Base-by-base conservation (phyloP, 2,888 invertebrate genomes). In the Dryadula phaetusa region DNA sequence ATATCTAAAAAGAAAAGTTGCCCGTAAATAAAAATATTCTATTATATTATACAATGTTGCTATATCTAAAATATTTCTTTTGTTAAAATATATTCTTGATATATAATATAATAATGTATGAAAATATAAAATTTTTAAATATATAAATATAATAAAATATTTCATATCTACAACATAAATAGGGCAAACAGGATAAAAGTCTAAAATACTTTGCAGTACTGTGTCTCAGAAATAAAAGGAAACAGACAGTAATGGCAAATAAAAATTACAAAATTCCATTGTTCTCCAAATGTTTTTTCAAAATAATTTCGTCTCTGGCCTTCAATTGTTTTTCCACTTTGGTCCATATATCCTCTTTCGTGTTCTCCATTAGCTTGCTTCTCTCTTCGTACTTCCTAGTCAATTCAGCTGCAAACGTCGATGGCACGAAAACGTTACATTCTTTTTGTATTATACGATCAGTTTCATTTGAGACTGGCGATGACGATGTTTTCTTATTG, bases 341-440 rank as follows among this genome's bases (percentile, higher is more conserved):
- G 0, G 69, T 65, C 74, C 75, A 77, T 5, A 73, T 69, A 53
- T 72, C 49, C 54, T 70, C 52, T 22, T 52, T n/a, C 0, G 20
- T 7, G 16, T 16, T 37, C 16, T 70, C 62, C 16, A 44, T 67
- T 3, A 49, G 25, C 54, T 70, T 72, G 7, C 28, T 64, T 0
- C 67, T 62, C 32, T 73, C 71, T 49, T 62, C 66, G 28, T 73
- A 77, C 28, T 63, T 73, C 20, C 72, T 66, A 0, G 66, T 58
- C 1, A 77, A 44, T 58, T 76, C 73, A n/a, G 46, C 62, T 1
- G 76, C 77, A 40, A 72, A 75, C 0, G 54, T 49, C 1, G 77
- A 70, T 1, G 77, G 77, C 0, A 72, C 52, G 20, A 70, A 77
- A 7, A 56, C 47, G 0, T 40, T 14, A 0, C 47, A 37, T 25